Evolutionary conservation across 37 sponge, comb jelly and placozoan species (phyloP).

Genomic region (Aplysina aerophoba): DNA sequence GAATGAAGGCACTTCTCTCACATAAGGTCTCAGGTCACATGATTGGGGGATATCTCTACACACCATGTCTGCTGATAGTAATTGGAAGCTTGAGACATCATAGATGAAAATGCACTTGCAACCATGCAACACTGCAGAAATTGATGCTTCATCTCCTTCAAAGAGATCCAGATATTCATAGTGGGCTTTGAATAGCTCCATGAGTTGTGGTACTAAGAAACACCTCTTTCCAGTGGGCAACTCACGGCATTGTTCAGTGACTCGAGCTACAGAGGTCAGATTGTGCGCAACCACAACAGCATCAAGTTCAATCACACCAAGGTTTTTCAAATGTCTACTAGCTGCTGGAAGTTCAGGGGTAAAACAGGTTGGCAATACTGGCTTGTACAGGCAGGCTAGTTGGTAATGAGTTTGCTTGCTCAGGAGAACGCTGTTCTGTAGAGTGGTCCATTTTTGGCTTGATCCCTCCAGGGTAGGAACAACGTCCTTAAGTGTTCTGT

Average conservation of each 20-base stretch:
- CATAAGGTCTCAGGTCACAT: conserved; percentile 5
- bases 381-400: not conserved
- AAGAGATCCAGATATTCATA: not conserved
- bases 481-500: not conserved
- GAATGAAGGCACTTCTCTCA: not conserved
- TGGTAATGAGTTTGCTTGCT: not conserved
- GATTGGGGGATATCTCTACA: not conserved
- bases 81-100: not conserved
- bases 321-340: not conserved
- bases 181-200: not conserved
- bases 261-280: not conserved
- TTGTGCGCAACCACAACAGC: not conserved
- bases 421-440: not conserved
- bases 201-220: not conserved
- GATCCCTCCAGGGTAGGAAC: not conserved
- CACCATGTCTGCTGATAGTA: not conserved
- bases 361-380: not conserved
- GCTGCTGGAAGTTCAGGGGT: no score
- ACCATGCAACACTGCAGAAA: not conserved
- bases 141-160: not conserved
- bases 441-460: conserved; percentile 1
- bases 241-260: not conserved
- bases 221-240: not conserved
- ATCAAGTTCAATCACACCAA: not conserved
- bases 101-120: not conserved